phyloP scores from a whole-genome alignment of 2,113 vertebrate genomes.

The Lagopus muta region DNA sequence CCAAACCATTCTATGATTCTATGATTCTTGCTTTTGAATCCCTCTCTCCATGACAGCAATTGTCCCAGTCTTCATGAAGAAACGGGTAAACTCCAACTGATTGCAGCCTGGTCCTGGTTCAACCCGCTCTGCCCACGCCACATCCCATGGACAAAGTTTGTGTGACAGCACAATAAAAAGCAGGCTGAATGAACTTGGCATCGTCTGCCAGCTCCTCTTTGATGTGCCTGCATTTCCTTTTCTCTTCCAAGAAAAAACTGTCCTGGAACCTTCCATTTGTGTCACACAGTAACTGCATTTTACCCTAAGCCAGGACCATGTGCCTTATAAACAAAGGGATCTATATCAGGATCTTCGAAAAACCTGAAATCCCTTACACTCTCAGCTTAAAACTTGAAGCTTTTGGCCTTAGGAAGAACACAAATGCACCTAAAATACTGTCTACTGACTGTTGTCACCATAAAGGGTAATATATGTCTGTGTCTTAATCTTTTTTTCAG shows the following conservation, averaged over 20 bases:
- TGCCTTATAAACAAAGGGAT: background rate
- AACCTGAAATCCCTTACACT: background rate
- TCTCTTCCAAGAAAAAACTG: background rate
- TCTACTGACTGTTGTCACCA: background rate
- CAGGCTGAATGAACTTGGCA: background rate
- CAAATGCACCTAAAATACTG: background rate
- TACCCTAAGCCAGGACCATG: background rate
- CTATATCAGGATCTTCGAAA: background rate
- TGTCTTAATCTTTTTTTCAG: background rate
- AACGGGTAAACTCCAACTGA: background rate
- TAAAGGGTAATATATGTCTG: background rate
- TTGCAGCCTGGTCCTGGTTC: background rate
- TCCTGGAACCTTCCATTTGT: background rate
- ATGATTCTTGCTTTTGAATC: background rate
- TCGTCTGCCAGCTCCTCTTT: background rate
- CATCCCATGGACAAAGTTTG: rapidly evolving
- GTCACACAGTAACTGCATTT: background rate
- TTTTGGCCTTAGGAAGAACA: background rate
- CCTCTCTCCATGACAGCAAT: background rate
- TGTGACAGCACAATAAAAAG: background rate
- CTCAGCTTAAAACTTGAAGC: background rate
- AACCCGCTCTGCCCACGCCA: background rate
- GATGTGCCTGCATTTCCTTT: background rate
- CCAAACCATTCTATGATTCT: too few relatives aligned
- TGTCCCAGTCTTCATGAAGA: background rate